Percentiles rank a stretch among this genome's conserved stretches.
phyloP scores from a whole-genome alignment of 2,888 invertebrate species.

The Volucella zonaria region DNA sequence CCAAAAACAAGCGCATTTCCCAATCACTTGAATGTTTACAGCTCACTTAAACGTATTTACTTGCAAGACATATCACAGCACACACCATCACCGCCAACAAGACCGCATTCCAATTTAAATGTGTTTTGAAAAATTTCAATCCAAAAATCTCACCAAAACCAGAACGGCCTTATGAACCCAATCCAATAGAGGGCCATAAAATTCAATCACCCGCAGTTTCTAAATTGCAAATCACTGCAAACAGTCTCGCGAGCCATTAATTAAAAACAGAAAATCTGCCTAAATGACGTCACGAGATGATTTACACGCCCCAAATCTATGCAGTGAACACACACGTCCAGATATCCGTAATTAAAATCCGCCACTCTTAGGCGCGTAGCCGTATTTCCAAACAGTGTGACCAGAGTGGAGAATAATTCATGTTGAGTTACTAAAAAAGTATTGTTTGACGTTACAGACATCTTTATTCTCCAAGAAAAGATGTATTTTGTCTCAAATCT shows the following conservation, averaged over 20 bases:
- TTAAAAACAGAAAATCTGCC: slow-evolving; percentile 47
- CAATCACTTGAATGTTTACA: slow-evolving; percentile 65
- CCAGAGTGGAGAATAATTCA: too few species aligned
- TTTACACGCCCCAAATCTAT: slow-evolving; percentile 33
- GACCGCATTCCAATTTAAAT: background rate
- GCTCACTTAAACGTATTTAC: slow-evolving; percentile 66
- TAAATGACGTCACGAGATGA: slow-evolving; percentile 58
- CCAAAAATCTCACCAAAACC: background rate
- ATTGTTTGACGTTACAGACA: too few species aligned
- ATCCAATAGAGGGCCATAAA: slow-evolving; percentile 62
- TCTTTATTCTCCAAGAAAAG: too few species aligned
- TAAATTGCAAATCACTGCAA: slow-evolving; percentile 60
- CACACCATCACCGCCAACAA: background rate
- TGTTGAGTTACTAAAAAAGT: too few species aligned
- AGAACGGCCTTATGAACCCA: slow-evolving; percentile 21
- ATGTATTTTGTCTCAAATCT: too few species aligned
- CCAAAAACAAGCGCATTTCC: slow-evolving; percentile 56
- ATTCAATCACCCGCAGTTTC: slow-evolving; percentile 57
- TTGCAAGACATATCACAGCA: slow-evolving; percentile 60
- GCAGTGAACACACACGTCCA: background rate
- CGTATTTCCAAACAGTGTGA: too few species aligned
- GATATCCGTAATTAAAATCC: slow-evolving; percentile 64
- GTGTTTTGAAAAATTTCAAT: background rate
- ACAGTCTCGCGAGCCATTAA: slow-evolving; percentile 48
- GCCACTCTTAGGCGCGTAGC: slow-evolving; percentile 9